Base-by-base conservation (phyloP, 2,797 vertebrate species). In the Tachyglossus aculeatus region DNA sequence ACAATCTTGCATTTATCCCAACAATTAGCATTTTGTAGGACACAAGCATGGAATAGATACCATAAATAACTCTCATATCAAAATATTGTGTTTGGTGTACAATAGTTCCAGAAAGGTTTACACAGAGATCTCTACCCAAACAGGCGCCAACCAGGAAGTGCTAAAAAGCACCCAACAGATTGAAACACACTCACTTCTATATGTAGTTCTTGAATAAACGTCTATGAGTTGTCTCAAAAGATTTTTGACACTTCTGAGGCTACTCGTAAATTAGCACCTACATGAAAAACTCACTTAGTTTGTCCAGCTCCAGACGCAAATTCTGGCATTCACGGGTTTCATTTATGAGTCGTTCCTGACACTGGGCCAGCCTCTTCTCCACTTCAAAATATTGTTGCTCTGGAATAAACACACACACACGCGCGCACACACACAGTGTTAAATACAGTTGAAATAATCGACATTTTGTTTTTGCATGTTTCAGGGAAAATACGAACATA, bases 381-480 rank as follows among this genome's bases (percentile, higher is more conserved):
- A 98, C 95, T 74, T 99, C 96, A 74, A 98, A 99, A 74, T 97
- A 97, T n/a, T 98, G 96, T 94, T 98, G 97, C 19, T 99, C 98
- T 99, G 86, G 48, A 45, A 32, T 40, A 56, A 47, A 19, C 4
- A 43, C 65, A 57, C 31, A 36, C 32, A 73, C 59, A 34, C 4
- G 63, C 13, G 41, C 4, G 34, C 4, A 11, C 22, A 34, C 2
- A 33, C 3, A 25, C 31, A 27, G 1, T 62, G 18, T 34, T 6
- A 24, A n/a, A 63, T 32, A 57, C n/a, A n/a, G n/a, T n/a, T n/a
- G n/a, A n/a, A n/a, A n/a, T n/a, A n/a, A n/a, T n/a, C n/a, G n/a
- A n/a, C n/a, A n/a, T n/a, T n/a, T n/a, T n/a, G n/a, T n/a, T n/a
- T n/a, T n/a, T n/a, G n/a, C n/a, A n/a, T n/a, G n/a, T n/a, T n/a